Evolutionary conservation across 1,140 invertebrate genomes (phyloP), one percentile per base, ranked within the genome.

Genomic region (Apis cerana): DNA sequence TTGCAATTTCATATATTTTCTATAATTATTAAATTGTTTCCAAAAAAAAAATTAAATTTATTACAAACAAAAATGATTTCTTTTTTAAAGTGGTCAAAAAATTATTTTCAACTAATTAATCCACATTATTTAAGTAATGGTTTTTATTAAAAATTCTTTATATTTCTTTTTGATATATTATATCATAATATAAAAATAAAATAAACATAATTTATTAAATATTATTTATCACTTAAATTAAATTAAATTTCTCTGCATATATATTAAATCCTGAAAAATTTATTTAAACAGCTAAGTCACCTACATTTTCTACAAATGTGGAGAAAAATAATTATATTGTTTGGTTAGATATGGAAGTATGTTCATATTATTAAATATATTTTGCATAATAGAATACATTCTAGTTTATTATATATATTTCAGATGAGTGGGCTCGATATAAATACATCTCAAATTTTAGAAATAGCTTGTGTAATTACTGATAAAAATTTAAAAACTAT

Each of bases 381-480:
- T 50, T 64, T 74, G 11, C 68, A 27, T 56, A 75, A 64, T 12
- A 21, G 8, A 27, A n/a, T 70, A 43, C 9, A 17, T 77, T 72
- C 15, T 76, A 17, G 15, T 43, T 62, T 72, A 43, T 13, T 23
- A 10, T 27, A 13, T n/a, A 10, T 50, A 69, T 91, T 91, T 75
- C n/a, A 94, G 93, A 91, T 94, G 91, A 91, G 88, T 64, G 96
- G 96, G 12, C 92, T 99, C 33, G 95, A 99, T 93, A 91, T 97
- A 61, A 94, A 97, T 2, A 96, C 94, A 75, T 96, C 98, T 92
- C 95, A 96, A 79, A 97, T 99, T 33, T 92, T 99, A 85, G 98
- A 99, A 95, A 95, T 98, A 77, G 97, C 98, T 0, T 98, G 97
- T 92, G 91, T 99, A 62, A 94, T 99, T 27, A 99, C 98, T 0